Evolutionary conservation across 2,113 vertebrate genomes (phyloP).

Genomic region (Otis tarda): DNA sequence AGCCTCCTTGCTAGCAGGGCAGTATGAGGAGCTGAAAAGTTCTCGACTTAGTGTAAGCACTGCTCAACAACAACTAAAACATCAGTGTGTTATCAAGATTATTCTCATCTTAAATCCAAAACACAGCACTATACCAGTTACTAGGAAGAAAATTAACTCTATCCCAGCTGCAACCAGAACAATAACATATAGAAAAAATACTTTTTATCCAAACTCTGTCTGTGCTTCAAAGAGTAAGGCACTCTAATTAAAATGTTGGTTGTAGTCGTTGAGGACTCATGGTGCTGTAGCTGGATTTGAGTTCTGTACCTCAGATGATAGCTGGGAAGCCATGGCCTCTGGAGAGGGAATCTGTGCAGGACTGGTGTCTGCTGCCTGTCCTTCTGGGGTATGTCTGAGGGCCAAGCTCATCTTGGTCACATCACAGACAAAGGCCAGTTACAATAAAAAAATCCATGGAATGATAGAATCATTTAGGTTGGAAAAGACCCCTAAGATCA

Average conservation of each 20-base stretch:
- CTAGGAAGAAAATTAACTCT: too few species aligned
- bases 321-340: not conserved
- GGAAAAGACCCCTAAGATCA: too few species aligned
- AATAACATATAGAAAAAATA: not conserved
- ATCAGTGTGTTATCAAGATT: too few species aligned
- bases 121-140: too few species aligned
- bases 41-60: too few species aligned
- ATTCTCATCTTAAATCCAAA: too few species aligned
- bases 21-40: too few species aligned
- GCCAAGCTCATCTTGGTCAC: not conserved
- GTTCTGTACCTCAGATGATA: rapidly evolving
- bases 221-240: not conserved
- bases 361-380: not conserved
- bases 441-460: not conserved
- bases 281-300: not conserved
- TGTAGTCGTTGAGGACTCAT: not conserved
- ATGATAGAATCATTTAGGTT: too few species aligned
- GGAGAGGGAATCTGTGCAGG: not conserved
- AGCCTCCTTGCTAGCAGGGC: too few species aligned
- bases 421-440: not conserved
- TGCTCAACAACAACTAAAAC: too few species aligned
- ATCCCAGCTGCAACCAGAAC: too few species aligned
- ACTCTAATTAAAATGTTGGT: not conserved
- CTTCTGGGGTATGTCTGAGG: not conserved
- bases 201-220: not conserved